Percentiles rank a stretch among this genome's conserved stretches.
These are phyloP conservation scores for Notiomystis cincta DNA, from an alignment of 2,113 vertebrate genomes.

Conservation along the genomic window DNA sequence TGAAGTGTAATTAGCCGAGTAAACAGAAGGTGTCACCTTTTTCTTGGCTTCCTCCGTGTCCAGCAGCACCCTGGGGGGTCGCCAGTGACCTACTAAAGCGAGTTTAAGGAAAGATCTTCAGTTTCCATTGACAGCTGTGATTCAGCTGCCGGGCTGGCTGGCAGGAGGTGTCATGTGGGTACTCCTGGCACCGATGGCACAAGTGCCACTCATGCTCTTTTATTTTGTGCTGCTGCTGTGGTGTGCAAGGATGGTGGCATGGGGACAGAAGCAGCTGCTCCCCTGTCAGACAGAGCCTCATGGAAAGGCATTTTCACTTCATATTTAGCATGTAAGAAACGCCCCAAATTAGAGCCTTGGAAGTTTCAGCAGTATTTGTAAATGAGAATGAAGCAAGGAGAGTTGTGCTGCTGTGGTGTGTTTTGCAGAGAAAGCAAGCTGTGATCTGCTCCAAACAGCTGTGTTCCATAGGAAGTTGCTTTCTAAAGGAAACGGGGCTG, in stretches of 20 bases:
- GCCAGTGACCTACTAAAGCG: not conserved
- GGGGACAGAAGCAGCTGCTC: not conserved
- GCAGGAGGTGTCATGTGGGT: not conserved
- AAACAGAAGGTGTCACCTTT: conserved; percentile 68
- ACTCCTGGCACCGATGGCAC: rapidly evolving
- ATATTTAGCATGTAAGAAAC: not conserved
- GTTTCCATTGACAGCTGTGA: not conserved
- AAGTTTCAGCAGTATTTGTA: not conserved
- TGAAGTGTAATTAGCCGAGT: conserved; percentile 39
- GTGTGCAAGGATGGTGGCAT: rapidly evolving
- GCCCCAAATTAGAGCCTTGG: not conserved
- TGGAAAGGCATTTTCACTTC: not conserved
- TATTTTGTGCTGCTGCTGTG: not conserved
- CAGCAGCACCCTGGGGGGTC: not conserved
- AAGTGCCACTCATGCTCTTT: not conserved
- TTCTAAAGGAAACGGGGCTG: not conserved
- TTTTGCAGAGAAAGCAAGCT: not conserved
- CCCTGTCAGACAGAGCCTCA: not conserved
- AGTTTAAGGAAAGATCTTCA: not conserved
- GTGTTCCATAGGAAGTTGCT: not conserved
- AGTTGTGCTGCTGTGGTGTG: rapidly evolving
- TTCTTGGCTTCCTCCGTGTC: conserved; percentile 26
- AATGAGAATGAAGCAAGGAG: rapidly evolving
- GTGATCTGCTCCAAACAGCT: not conserved
- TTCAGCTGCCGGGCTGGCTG: not conserved